Evolutionary conservation across 2,888 invertebrate species (phyloP).

Genomic region (Anorthoa munda): DNA sequence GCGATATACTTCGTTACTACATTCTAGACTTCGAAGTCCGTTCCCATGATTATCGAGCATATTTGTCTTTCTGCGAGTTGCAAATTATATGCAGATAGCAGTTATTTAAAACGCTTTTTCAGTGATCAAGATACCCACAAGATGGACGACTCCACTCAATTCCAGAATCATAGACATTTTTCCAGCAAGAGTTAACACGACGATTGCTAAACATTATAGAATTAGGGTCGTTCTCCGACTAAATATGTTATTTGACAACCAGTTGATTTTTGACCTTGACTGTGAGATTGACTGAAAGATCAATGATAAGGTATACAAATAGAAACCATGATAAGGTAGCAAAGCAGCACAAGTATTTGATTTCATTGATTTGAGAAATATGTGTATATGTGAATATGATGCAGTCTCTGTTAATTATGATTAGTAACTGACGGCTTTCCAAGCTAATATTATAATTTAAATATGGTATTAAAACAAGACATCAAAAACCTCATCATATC

Average conservation of each 20-base stretch:
- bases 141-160: slow-evolving; percentile 32
- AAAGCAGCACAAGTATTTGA: not conserved
- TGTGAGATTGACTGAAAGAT: too few species aligned
- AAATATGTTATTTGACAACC: not conserved
- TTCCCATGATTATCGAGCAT: slow-evolving; percentile 53
- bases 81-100: slow-evolving; percentile 47
- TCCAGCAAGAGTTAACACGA: slow-evolving; percentile 5
- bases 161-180: slow-evolving; percentile 33
- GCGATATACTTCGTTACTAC: slow-evolving; percentile 46
- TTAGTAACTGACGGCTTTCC: not conserved
- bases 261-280: not conserved
- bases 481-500: slow-evolving; percentile 5
- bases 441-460: slow-evolving; percentile 6
- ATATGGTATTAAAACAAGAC: not conserved
- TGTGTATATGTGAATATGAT: too few species aligned
- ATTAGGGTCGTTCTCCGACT: not conserved
- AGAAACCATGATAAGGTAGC: not conserved
- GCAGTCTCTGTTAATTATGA: not conserved
- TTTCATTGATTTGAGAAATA: too few species aligned
- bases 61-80: slow-evolving; percentile 46
- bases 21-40: slow-evolving; percentile 28
- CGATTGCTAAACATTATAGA: slow-evolving; percentile 3
- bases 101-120: slow-evolving; percentile 43
- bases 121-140: slow-evolving; percentile 34
- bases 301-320: too few species aligned